A percentile compares a stretch with the other conserved stretches of the same genome.
Evolutionary conservation across 2,113 vertebrate species (phyloP).

Genomic region (Toxotes chatareus): DNA sequence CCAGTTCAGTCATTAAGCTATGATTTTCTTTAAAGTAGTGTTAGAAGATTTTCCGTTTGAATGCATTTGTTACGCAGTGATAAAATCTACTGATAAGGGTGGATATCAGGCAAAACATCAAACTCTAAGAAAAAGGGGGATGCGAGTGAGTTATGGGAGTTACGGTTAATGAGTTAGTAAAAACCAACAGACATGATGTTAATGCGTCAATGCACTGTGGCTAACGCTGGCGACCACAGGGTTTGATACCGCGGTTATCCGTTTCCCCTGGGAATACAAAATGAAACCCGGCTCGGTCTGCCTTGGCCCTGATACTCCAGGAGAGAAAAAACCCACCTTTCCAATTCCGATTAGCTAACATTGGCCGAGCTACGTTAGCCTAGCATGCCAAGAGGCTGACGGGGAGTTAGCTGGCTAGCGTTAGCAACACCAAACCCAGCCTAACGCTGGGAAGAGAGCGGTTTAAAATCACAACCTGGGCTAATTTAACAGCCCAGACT

Average conservation of each 20-base stretch:
- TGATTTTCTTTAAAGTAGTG: background rate
- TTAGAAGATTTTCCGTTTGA: background rate
- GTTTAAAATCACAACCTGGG: constrained; percentile 17
- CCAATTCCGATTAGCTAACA: constrained; percentile 50
- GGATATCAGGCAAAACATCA: background rate
- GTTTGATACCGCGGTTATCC: background rate
- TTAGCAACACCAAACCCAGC: constrained; percentile 38
- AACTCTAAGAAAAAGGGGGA: background rate
- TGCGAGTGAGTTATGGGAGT: background rate
- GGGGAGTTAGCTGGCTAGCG: constrained; percentile 58
- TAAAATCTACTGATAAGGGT: background rate
- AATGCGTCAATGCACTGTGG: constrained; percentile 62
- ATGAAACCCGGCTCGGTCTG: constrained; percentile 33
- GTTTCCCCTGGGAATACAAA: constrained; percentile 9
- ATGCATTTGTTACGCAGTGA: background rate
- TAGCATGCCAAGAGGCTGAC: constrained; percentile 61
- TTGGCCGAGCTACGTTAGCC: constrained; percentile 62
- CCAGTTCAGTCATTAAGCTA: fast-evolving
- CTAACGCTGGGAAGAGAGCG: constrained; percentile 4
- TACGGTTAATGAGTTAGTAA: constrained; percentile 15
- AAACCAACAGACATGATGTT: constrained; percentile 20
- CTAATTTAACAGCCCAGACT: background rate
- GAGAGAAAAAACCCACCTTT: constrained; percentile 36
- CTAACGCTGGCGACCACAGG: background rate
- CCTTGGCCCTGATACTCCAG: constrained; percentile 32